Conservation (phyloP, 2,888 invertebrate genomes). For the Erebia aethiops region DNA sequence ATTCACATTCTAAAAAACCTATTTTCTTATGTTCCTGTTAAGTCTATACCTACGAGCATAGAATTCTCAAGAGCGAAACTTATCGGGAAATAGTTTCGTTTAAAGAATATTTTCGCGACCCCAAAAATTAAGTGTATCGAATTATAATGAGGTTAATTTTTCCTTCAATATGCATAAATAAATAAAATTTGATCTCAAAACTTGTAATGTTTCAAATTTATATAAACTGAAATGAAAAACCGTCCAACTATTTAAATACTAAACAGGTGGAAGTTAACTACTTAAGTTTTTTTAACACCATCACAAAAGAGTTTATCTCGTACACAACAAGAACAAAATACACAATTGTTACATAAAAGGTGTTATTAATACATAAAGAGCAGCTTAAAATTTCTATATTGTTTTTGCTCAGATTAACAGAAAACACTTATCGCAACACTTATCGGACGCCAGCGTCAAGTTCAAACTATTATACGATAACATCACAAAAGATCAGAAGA, state of each 20-base stretch:
- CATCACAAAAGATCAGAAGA: constrained; percentile 29
- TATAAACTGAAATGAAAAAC: neutral
- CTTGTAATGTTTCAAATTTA: neutral
- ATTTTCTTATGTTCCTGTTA: neutral
- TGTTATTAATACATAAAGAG: constrained; percentile 15
- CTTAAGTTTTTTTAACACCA: neutral
- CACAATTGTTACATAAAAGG: neutral
- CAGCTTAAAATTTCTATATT: constrained; percentile 22
- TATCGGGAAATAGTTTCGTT: neutral
- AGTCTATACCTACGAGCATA: no score
- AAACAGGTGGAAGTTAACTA: neutral
- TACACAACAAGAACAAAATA: constrained; percentile 9
- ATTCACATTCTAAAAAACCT: neutral
- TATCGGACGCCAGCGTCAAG: constrained; percentile 31
- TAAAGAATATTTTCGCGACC: no score
- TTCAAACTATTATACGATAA: constrained; percentile 33
- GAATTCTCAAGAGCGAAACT: neutral
- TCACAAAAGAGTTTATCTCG: constrained; percentile 17
- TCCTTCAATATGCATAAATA: neutral
- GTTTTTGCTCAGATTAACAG: constrained; percentile 14
- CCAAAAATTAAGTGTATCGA: no score
- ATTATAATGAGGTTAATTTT: no score
- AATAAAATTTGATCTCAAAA: neutral
- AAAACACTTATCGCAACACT: constrained; percentile 4
- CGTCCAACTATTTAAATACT: neutral